Evolutionary conservation across 2,888 invertebrate genomes (phyloP).

Genomic region (Drosophila quinaria): DNA sequence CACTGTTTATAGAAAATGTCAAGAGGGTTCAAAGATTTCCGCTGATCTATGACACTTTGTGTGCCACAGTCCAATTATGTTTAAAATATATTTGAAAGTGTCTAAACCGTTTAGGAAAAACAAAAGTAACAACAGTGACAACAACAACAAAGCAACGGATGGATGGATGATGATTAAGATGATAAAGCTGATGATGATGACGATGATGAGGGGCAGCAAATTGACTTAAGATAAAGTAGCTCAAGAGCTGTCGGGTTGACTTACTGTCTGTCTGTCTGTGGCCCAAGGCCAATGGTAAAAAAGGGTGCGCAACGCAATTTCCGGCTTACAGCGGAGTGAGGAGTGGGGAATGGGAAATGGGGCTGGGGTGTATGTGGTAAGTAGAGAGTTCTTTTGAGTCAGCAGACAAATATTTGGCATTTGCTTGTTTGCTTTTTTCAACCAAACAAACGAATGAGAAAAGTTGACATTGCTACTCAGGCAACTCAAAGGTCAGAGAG

Average conservation of each 20-base stretch:
- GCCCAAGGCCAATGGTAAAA: slow-evolving; percentile 67
- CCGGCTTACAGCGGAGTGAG: slow-evolving; percentile 44
- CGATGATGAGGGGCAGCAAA: slow-evolving; percentile 61
- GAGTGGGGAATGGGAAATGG: neutral
- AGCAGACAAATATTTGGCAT: slow-evolving; percentile 69
- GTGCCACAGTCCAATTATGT: slow-evolving; percentile 31
- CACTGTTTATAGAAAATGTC: slow-evolving; percentile 51
- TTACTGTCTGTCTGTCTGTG: slow-evolving; percentile 22
- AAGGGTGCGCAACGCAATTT: slow-evolving; percentile 76
- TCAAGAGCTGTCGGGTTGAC: slow-evolving; percentile 22
- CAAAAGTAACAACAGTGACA: slow-evolving; percentile 18
- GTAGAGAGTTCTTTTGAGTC: slow-evolving; percentile 10
- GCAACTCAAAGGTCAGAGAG: slow-evolving; percentile 44
- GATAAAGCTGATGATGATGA: slow-evolving; percentile 39
- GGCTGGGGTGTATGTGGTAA: slow-evolving; percentile 6
- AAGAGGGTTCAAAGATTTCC: slow-evolving; percentile 21
- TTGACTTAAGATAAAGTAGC: slow-evolving; percentile 75
- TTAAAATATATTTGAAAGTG: slow-evolving; percentile 29
- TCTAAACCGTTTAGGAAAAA: slow-evolving; percentile 53
- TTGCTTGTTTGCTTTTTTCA: slow-evolving; percentile 31
- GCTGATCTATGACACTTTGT: slow-evolving; percentile 46
- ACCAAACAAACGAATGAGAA: slow-evolving; percentile 28
- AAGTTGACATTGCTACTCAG: slow-evolving; percentile 49
- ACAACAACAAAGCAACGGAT: slow-evolving; percentile 1
- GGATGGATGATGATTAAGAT: slow-evolving; percentile 27